Conservation (phyloP, 37 sponge, comb jelly and placozoan species). For the Theonella swinhoei region DNA sequence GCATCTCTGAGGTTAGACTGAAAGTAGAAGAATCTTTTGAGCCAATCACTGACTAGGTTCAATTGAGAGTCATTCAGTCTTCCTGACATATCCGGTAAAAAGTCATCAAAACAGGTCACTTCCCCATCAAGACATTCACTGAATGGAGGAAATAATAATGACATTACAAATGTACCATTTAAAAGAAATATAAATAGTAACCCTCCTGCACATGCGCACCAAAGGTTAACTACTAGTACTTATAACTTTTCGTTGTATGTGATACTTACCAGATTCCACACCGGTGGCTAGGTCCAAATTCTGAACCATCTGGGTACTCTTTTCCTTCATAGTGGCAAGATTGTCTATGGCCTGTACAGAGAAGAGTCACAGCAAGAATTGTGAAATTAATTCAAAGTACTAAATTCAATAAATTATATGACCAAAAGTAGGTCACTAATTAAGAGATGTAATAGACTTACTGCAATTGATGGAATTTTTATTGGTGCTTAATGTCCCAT, state of each 20-base stretch:
- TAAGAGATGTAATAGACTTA: no score
- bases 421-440: no score
- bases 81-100: background rate
- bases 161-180: background rate
- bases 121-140: constrained; percentile 46
- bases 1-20: constrained; percentile 1
- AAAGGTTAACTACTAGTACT: no score
- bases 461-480: no score
- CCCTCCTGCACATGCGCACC: no score
- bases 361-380: no score
- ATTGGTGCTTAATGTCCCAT: no score
- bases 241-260: no score
- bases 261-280: constrained; percentile 61
- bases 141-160: background rate
- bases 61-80: constrained; percentile 8
- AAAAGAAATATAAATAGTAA: background rate
- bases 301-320: background rate
- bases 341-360: constrained; percentile 13
- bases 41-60: background rate
- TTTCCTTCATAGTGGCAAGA: constrained; percentile 6
- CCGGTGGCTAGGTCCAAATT: background rate
- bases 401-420: no score
- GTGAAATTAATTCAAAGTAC: no score
- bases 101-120: constrained; percentile 18
- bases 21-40: constrained; percentile 4